These are phyloP conservation scores for Rotaria sp. DNA, from an alignment of 2,888 invertebrate genomes.

Conservation along the genomic window DNA sequence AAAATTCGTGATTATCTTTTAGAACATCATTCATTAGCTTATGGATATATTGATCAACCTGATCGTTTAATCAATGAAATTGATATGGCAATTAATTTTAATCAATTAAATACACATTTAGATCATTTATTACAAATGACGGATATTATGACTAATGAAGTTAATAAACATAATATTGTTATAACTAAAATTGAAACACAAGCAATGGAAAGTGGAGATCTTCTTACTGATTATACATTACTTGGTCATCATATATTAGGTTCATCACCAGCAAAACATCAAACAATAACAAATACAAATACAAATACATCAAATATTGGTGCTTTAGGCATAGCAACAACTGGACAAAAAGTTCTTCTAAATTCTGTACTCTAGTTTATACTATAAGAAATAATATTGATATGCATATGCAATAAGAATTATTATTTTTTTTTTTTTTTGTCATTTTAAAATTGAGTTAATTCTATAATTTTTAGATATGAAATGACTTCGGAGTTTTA, in stretches of 20 bases:
- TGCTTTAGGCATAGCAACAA: not conserved
- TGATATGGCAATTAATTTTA: not conserved
- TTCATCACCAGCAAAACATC: not conserved
- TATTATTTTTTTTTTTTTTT: not conserved
- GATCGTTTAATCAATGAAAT: not conserved
- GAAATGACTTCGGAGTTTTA: not conserved
- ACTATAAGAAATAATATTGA: not conserved
- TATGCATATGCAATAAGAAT: too few relatives aligned
- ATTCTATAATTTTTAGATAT: not conserved
- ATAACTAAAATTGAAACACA: conserved; percentile 3
- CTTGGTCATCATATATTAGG: not conserved
- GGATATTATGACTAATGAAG: not conserved
- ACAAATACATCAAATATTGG: not conserved
- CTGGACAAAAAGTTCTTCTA: not conserved
- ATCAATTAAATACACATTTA: conserved; percentile 4
- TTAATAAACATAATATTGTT: conserved; percentile 22
- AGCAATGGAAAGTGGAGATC: not conserved
- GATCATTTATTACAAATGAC: conserved; percentile 6
- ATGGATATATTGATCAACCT: not conserved
- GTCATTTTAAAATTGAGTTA: too few relatives aligned
- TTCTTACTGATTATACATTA: not conserved
- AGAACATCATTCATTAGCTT: not conserved
- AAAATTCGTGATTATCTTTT: not conserved
- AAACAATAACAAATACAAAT: not conserved
- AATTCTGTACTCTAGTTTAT: not conserved